Percentiles rank a stretch among this genome's conserved stretches.
phyloP scores from a whole-genome alignment of 2,797 vertebrate species.

The Acridotheres tristis region DNA sequence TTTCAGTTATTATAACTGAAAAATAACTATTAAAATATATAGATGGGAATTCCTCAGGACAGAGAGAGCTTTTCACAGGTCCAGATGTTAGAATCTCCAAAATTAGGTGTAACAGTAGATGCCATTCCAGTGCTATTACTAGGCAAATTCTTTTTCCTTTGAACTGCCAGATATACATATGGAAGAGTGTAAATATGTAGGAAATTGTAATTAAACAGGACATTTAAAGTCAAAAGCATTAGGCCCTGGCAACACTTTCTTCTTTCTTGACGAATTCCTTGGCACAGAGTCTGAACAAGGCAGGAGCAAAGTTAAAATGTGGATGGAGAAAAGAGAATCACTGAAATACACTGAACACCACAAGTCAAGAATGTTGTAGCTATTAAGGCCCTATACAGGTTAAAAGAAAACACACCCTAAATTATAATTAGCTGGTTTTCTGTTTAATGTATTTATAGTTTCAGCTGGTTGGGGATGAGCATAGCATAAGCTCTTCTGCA shows the following conservation, averaged over 20 bases:
- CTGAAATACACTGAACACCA: not conserved
- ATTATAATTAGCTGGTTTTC: not conserved
- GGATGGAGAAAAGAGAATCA: not conserved
- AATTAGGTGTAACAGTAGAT: not conserved
- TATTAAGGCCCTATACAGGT: not conserved
- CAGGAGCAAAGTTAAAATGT: not conserved
- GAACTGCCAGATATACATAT: not conserved
- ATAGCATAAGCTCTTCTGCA: not conserved
- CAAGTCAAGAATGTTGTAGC: not conserved
- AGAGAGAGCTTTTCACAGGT: not conserved
- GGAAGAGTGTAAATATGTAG: not conserved
- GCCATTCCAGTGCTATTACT: not conserved
- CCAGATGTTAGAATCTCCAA: not conserved
- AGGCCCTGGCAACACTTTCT: not conserved
- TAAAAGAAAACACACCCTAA: not conserved
- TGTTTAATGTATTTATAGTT: conserved; percentile 18
- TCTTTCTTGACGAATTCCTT: not conserved
- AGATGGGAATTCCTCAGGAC: not conserved
- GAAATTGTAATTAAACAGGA: not conserved
- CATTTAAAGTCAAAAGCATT: not conserved
- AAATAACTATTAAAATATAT: not conserved
- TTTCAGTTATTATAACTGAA: not conserved
- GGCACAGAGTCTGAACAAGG: not conserved
- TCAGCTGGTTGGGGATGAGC: not conserved
- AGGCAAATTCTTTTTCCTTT: not conserved